Conservation (phyloP, 2,113 vertebrate species). For the Rattus rattus region DNA sequence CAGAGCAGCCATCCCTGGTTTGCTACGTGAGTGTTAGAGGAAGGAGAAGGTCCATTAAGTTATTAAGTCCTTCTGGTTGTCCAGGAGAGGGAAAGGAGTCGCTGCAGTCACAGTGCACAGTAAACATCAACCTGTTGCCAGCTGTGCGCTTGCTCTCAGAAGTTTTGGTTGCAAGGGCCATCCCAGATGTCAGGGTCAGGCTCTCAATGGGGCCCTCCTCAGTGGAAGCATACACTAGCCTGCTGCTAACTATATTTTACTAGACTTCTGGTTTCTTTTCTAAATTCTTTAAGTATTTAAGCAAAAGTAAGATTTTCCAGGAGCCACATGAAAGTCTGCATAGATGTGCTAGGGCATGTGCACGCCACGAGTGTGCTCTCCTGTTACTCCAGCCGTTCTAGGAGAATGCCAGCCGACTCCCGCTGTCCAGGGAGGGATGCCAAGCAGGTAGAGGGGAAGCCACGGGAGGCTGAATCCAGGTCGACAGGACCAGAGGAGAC, state of each 20-base stretch:
- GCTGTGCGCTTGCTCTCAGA: fast-evolving
- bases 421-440: neutral
- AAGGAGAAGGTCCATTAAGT: neutral
- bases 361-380: fast-evolving
- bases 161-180: neutral
- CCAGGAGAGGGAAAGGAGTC: neutral
- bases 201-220: too few relatives aligned
- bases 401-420: neutral
- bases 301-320: neutral
- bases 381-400: neutral
- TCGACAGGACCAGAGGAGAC: neutral
- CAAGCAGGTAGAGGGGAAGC: neutral
- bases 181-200: neutral
- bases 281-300: neutral
- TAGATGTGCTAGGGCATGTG: fast-evolving
- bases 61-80: neutral
- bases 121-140: neutral
- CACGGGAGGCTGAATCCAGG: neutral
- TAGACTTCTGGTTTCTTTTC: neutral
- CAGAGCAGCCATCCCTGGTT: neutral
- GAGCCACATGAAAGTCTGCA: neutral
- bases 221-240: neutral
- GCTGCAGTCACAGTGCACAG: fast-evolving
- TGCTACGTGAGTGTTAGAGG: neutral
- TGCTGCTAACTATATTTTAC: neutral